Base-by-base conservation (phyloP, 2,888 invertebrate genomes). In the Drosophila neotestacea region DNA sequence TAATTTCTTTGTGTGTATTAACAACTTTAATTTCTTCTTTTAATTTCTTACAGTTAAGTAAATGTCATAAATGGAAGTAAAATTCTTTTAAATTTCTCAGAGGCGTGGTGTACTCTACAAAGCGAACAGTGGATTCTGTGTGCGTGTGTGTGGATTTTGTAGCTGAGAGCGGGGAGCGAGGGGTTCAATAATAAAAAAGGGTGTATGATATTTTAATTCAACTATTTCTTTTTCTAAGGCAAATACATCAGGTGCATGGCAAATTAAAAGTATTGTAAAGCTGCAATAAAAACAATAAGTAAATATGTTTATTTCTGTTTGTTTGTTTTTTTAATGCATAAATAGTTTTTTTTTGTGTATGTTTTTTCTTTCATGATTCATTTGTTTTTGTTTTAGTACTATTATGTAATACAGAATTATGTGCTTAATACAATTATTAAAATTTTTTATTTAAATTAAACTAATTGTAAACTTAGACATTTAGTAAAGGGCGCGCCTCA, bases 11-110 rank as follows among this genome's bases (percentile, higher is more conserved):
- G 16, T 73, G 63, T 60, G 54, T 78, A 54, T 73, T 61, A 80
- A 73, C 70, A 77, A 79, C 27, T 59, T 73, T 66, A 51, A 47
- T 42, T 41, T 16, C 13, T 55, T 59, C 11, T 13, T 48, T 65
- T 42, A 30, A 34, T 68, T 50, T 70, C 88, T 86, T 83, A 83
- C 28, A 69, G 52, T 50, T 70, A 59, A 73, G 34, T 83, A 74
- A 73, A 85, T 87, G 80, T 87, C 59, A 73, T 66, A 66, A 66
- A 81, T 83, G 83, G 83, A 83, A 83, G 83, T 83, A 86, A 88
- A 83, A 84, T 83, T 86, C 66, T 80, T 86, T 70, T 68, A 42
- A 55, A 67, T 68, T 82, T 87, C 68, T 81, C 51, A 70, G 71
- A 66, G 61, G 69, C 50, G 63, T 34, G 48, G 30, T 47, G 48